Conservation (phyloP, 2,797 vertebrate species). For the Lacerta viridis region DNA sequence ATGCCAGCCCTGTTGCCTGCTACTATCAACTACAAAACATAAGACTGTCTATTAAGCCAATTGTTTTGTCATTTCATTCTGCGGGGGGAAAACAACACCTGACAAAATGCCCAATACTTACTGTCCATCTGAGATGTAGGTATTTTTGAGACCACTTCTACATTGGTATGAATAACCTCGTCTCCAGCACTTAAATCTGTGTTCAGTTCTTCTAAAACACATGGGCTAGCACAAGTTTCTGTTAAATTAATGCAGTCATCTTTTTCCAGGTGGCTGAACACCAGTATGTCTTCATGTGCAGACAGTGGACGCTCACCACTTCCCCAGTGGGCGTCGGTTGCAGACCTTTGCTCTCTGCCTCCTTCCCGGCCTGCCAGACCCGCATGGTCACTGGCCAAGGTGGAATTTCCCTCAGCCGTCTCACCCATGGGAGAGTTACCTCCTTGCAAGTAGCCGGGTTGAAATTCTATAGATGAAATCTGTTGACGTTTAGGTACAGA, state of each 20-base stretch:
- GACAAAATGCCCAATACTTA: conserved; percentile 68
- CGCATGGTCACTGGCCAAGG: too few species aligned
- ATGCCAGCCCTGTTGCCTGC: not conserved
- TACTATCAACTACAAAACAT: not conserved
- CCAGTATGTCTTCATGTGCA: conserved; percentile 61
- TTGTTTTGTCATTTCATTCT: not conserved
- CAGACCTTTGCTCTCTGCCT: too few species aligned
- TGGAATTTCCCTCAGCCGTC: too few species aligned
- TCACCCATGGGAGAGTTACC: too few species aligned
- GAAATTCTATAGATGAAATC: conserved; percentile 77
- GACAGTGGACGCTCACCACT: conserved; percentile 44
- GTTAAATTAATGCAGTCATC: conserved; percentile 66
- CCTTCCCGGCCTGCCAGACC: too few species aligned
- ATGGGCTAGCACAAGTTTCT: conserved; percentile 40
- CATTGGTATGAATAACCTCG: conserved; percentile 45
- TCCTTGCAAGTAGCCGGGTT: conserved; percentile 29
- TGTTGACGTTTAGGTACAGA: conserved; percentile 58
- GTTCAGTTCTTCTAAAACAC: conserved; percentile 64
- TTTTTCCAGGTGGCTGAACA: conserved; percentile 40
- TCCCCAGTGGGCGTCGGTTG: too few species aligned
- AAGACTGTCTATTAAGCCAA: not conserved
- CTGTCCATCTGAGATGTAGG: conserved; percentile 61
- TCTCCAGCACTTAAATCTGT: conserved; percentile 26
- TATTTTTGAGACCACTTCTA: conserved; percentile 67
- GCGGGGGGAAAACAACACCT: not conserved